A percentile compares a stretch with the other conserved stretches of the same genome.
Conservation (phyloP, 2,888 invertebrate species). For the Cantharis flavilabris region DNA sequence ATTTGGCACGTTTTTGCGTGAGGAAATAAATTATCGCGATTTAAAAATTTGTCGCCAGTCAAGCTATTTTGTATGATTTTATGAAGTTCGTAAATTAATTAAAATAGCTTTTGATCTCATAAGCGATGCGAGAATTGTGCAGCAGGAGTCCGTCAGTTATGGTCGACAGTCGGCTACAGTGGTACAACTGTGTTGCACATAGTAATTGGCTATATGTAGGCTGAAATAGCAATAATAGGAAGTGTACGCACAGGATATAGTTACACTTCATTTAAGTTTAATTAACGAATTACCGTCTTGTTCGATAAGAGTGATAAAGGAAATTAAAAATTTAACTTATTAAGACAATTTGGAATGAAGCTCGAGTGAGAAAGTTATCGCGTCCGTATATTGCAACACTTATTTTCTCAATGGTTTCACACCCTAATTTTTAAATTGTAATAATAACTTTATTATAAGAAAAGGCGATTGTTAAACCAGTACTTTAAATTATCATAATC, state of each 20-base stretch:
- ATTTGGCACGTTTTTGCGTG: neutral
- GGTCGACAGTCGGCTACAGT: neutral
- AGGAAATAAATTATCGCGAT: neutral
- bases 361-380: neutral
- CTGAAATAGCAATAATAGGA: slow-evolving; percentile 3
- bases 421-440: slow-evolving; percentile 42
- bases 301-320: neutral
- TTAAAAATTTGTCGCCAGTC: neutral
- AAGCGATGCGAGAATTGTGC: neutral
- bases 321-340: neutral
- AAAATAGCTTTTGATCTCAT: neutral
- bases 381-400: neutral
- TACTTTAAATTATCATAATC: slow-evolving; percentile 9
- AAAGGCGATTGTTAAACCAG: slow-evolving; percentile 18
- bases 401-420: slow-evolving; percentile 34
- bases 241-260: slow-evolving; percentile 5
- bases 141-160: neutral
- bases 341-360: neutral
- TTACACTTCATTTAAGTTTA: slow-evolving; percentile 11
- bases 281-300: slow-evolving; percentile 4
- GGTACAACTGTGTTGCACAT: neutral
- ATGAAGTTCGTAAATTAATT: neutral
- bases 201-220: neutral
- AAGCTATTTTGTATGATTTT: neutral
- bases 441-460: slow-evolving; percentile 46